These are phyloP conservation scores for Momotus momota DNA, from an alignment of 2,797 vertebrate species.

Conservation along the genomic window DNA sequence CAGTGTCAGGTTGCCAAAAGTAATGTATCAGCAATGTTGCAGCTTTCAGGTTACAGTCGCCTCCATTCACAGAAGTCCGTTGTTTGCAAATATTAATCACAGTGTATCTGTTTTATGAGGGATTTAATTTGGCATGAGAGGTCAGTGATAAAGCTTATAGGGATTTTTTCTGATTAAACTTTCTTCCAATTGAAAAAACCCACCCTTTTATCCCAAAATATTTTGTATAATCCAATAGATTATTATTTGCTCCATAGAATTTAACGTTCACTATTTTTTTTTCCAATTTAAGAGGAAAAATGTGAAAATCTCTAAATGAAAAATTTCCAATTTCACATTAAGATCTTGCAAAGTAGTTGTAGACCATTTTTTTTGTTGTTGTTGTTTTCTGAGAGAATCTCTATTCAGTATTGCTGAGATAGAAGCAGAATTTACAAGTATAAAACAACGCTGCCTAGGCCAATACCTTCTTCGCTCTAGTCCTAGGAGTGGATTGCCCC, in stretches of 20 bases:
- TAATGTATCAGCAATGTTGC: background rate
- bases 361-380: background rate
- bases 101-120: background rate
- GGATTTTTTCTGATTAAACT: background rate
- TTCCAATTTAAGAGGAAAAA: background rate
- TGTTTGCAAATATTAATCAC: background rate
- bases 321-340: background rate
- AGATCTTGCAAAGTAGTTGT: background rate
- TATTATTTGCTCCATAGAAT: background rate
- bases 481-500: too few species aligned
- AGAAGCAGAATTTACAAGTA: background rate
- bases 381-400: background rate
- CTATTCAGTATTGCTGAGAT: background rate
- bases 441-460: accelerated
- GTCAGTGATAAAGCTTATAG: background rate
- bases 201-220: background rate
- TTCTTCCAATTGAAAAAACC: background rate
- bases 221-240: background rate
- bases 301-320: background rate
- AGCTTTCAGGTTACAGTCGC: background rate
- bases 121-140: background rate
- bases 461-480: background rate
- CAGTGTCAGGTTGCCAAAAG: background rate
- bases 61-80: background rate
- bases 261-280: background rate